A percentile compares a stretch with the other conserved stretches of the same genome.
Evolutionary conservation across 2,113 vertebrate species (phyloP).

Genomic region (Electrona antarctica): DNA sequence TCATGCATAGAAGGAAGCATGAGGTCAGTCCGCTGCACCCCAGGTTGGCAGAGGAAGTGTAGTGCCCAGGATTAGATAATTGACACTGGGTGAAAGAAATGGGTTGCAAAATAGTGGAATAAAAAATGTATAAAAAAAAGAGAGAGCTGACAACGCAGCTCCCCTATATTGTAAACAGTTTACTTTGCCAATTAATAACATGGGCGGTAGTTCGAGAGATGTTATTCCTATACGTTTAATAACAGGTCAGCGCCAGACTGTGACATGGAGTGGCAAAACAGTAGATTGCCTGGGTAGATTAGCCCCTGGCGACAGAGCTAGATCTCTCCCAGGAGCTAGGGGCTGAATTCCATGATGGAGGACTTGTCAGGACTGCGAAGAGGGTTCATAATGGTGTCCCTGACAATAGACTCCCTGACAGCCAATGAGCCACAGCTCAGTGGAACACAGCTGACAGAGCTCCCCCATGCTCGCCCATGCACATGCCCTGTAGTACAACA

Average conservation of each 20-base stretch:
- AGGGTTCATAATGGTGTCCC: slow-evolving; percentile 66
- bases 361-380: slow-evolving; percentile 61
- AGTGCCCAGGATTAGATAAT: too few species aligned
- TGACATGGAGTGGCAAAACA: slow-evolving; percentile 51
- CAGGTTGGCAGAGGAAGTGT: too few species aligned
- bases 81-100: too few species aligned
- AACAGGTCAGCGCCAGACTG: slow-evolving; percentile 47
- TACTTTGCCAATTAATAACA: not conserved
- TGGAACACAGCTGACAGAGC: slow-evolving; percentile 45
- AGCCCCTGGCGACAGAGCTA: slow-evolving; percentile 71
- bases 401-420: slow-evolving; percentile 68
- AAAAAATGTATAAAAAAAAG: not conserved
- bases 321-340: slow-evolving; percentile 42
- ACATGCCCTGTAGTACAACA: not conserved
- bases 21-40: too few species aligned
- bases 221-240: slow-evolving; percentile 41
- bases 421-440: slow-evolving; percentile 58
- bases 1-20: too few species aligned
- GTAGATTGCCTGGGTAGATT: slow-evolving; percentile 49
- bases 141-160: slow-evolving; percentile 36
- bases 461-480: not conserved
- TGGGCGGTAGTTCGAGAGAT: too few species aligned
- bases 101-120: too few species aligned
- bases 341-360: slow-evolving; percentile 55
- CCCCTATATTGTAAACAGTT: slow-evolving; percentile 44